A percentile compares a stretch with the other conserved stretches of the same genome.
Evolutionary conservation across 2,888 invertebrate species (phyloP).

Genomic region (Chydorus sphaericus): DNA sequence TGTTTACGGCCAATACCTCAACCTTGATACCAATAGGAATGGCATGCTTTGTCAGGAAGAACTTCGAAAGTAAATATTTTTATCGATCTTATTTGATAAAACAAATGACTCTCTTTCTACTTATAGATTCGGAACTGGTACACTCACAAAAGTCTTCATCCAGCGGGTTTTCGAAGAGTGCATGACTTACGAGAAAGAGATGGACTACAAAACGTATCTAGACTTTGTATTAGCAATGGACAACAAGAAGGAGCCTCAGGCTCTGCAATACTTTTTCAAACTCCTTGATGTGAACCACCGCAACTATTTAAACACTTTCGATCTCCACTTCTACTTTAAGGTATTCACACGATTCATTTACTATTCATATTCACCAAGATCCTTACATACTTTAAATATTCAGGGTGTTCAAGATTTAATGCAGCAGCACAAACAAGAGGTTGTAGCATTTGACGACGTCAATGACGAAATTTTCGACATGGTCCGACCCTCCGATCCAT

Average conservation of each 20-base stretch:
- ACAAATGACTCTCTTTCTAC: conserved; percentile 16
- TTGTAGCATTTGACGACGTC: conserved; percentile 81
- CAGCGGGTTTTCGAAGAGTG: conserved; percentile 90
- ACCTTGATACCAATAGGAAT: conserved; percentile 85
- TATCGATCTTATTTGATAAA: not conserved
- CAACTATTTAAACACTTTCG: conserved; percentile 78
- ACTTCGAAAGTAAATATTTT: conserved; percentile 49
- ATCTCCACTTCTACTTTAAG: conserved; percentile 82
- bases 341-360: conserved; percentile 30
- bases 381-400: conserved; percentile 16
- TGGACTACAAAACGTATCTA: conserved; percentile 94
- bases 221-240: conserved; percentile 87
- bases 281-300: conserved; percentile 77
- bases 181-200: conserved; percentile 82
- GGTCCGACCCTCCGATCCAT: conserved; percentile 75
- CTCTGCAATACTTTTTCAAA: conserved; percentile 77
- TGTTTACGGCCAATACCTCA: conserved; percentile 86
- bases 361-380: not conserved
- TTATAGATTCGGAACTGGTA: conserved; percentile 70
- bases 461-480: conserved; percentile 97
- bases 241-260: conserved; percentile 79
- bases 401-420: conserved; percentile 85
- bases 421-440: conserved; percentile 71
- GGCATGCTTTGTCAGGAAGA: conserved; percentile 89
- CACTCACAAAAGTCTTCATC: conserved; percentile 76